These are phyloP conservation scores for Doryteuthis pealeii DNA, from an alignment of 1,140 invertebrate genomes.

Conservation along the genomic window DNA sequence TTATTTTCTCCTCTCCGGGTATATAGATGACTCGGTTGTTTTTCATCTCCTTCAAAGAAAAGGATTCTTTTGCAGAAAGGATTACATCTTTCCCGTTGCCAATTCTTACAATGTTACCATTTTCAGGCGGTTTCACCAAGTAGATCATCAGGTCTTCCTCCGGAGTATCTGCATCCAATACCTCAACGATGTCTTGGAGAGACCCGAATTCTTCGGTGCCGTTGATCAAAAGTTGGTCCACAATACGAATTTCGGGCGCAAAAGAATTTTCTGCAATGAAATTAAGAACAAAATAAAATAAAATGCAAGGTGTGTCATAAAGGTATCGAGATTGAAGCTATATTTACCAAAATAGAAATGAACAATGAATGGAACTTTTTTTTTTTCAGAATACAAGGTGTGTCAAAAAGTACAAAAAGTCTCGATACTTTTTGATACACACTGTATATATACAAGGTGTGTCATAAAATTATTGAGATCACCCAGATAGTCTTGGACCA, in stretches of 20 bases:
- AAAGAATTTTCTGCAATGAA: constrained; percentile 25
- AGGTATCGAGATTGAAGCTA: too few species aligned
- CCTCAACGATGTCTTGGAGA: constrained; percentile 23
- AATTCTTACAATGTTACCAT: constrained; percentile 34
- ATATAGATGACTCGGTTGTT: constrained; percentile 33
- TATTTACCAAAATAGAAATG: too few species aligned
- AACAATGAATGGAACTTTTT: too few species aligned
- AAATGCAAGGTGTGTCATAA: too few species aligned
- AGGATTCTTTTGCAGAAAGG: constrained; percentile 26
- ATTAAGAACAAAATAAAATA: too few species aligned
- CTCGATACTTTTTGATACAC: too few species aligned
- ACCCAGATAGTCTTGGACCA: background rate
- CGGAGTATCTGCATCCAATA: constrained; percentile 33
- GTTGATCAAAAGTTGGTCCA: constrained; percentile 26
- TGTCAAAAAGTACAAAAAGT: too few species aligned
- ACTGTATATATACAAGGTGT: too few species aligned
- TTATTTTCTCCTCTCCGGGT: constrained; percentile 12
- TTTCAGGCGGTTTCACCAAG: constrained; percentile 22
- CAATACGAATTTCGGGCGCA: constrained; percentile 25
- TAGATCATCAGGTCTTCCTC: constrained; percentile 23
- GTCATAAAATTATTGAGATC: too few species aligned
- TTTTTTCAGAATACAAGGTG: too few species aligned
- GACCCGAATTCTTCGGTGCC: constrained; percentile 21
- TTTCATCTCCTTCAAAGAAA: constrained; percentile 29
- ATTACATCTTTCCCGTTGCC: constrained; percentile 26